phyloP scores from a whole-genome alignment of 2,113 vertebrate genomes.

The Sorex fumeus region DNA sequence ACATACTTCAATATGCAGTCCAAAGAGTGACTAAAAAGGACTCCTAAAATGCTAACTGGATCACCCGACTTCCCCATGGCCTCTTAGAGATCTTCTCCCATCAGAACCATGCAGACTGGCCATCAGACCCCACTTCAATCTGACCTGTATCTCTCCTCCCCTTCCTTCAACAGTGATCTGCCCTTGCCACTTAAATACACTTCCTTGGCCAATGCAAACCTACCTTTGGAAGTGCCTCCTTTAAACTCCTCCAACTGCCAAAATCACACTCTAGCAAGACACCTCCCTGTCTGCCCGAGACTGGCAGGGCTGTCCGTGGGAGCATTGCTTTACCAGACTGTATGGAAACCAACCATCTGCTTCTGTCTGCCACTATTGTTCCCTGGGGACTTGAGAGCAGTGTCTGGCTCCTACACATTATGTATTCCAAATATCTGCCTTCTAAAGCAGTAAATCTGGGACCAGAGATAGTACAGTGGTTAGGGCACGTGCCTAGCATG shows the following conservation, averaged over 20 bases:
- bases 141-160: not conserved
- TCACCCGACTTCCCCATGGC: not conserved
- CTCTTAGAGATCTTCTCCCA: not conserved
- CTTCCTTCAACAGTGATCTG: not conserved
- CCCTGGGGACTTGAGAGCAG: not conserved
- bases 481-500: too few species aligned
- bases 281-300: not conserved
- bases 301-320: not conserved
- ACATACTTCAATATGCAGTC: not conserved
- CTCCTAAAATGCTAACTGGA: not conserved
- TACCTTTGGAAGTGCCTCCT: not conserved
- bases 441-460: too few species aligned
- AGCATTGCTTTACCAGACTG: not conserved
- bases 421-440: not conserved
- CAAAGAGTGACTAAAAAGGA: not conserved
- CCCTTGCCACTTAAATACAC: not conserved
- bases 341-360: not conserved
- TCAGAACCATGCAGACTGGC: not conserved
- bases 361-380: not conserved
- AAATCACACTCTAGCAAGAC: not conserved
- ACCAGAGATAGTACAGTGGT: too few species aligned
- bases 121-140: not conserved
- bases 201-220: not conserved
- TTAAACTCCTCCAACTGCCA: not conserved
- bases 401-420: not conserved